These are phyloP conservation scores for Anas platyrhynchos DNA, from an alignment of 2,113 vertebrate species.

Conservation along the genomic window DNA sequence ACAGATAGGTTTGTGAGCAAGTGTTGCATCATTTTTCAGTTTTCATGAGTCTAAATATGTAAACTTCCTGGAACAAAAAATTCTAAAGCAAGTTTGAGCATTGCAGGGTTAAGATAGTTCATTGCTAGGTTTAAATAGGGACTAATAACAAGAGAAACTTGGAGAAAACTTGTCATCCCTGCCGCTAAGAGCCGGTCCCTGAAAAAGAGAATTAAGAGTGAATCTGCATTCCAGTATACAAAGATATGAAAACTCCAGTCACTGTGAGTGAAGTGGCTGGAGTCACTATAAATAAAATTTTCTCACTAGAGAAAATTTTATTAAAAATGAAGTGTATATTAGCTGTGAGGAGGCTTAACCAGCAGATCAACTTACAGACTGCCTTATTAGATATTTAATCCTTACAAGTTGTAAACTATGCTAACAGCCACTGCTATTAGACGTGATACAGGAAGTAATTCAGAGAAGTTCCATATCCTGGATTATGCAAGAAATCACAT, in stretches of 20 bases:
- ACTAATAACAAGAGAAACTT: background rate
- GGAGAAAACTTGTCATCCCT: background rate
- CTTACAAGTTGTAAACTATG: background rate
- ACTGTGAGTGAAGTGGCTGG: background rate
- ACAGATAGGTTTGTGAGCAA: background rate
- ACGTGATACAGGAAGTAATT: conserved; percentile 10
- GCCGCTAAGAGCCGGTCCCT: background rate
- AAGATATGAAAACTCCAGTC: background rate
- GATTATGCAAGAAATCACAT: conserved; percentile 25
- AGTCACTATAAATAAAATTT: too few species aligned
- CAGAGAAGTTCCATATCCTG: background rate
- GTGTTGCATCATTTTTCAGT: background rate
- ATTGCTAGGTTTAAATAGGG: background rate
- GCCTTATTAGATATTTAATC: background rate
- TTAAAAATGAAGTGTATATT: background rate
- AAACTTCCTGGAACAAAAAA: background rate
- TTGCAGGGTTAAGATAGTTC: background rate
- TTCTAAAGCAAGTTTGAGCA: background rate
- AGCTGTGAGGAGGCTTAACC: background rate
- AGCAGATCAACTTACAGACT: background rate
- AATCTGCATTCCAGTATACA: background rate
- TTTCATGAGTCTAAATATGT: background rate
- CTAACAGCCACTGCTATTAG: background rate
- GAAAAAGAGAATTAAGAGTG: background rate
- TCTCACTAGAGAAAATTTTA: background rate